Evolutionary conservation across 2,113 vertebrate species (phyloP).

Genomic region (Bubo blakistoni): DNA sequence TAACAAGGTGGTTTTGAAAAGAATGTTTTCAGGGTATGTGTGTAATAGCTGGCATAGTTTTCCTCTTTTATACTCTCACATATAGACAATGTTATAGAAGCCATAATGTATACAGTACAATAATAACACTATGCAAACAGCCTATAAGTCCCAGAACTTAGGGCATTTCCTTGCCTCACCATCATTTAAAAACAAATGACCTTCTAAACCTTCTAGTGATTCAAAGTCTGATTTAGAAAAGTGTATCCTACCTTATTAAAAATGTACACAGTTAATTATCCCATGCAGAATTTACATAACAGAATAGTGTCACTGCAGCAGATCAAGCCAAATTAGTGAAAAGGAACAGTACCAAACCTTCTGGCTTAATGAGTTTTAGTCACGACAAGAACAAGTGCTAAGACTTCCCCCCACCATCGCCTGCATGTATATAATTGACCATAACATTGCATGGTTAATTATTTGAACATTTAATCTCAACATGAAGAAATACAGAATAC

Average conservation of each 20-base stretch:
- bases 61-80: background rate
- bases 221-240: background rate
- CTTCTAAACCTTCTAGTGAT: background rate
- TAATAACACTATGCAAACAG: background rate
- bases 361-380: background rate
- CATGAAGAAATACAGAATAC: background rate
- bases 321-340: constrained; percentile 7
- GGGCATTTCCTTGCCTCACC: background rate
- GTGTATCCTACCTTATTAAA: background rate
- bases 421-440: background rate
- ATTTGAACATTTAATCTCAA: background rate
- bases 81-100: background rate
- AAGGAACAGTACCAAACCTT: background rate
- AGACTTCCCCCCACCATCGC: background rate
- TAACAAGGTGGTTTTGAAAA: background rate
- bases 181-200: background rate
- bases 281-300: background rate
- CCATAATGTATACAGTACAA: background rate
- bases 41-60: background rate
- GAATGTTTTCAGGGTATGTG: background rate
- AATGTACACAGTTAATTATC: constrained; percentile 18
- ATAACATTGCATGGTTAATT: background rate
- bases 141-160: background rate
- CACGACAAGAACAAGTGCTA: background rate
- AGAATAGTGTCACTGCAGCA: background rate